Base-by-base conservation (phyloP, 2,888 invertebrate species). In the Xanthorhoe designata region DNA sequence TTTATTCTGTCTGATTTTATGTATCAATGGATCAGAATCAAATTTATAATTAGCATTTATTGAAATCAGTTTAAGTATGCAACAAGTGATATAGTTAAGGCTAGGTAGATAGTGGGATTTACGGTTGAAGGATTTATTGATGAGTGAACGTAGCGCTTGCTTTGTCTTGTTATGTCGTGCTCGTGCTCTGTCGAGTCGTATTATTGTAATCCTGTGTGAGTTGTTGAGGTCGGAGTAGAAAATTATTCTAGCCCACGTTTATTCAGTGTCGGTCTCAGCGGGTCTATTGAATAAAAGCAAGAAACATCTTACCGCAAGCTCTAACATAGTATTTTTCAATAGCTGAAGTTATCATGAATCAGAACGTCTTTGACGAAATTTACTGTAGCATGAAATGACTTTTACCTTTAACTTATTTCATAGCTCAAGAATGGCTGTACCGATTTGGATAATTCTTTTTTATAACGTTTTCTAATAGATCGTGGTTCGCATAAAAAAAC, bases 41-140 rank as follows among this genome's bases (percentile, higher is more conserved):
- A 64, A 67, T 58, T 50, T 45, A 61, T 70, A 64, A 64, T 68
- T 64, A 60, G 18, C 61, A 59, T 66, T 61, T 61, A 64, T 64
- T 64, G 29, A 63, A 67, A 64, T 56, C 50, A 47, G 56, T 49
- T 54, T 5, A 38, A 54, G 50, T 59, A 29, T 49, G 47, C 52
- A 66, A 65, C 65, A 61, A 50, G 50, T 55, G 8, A 42, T 50
- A n/a, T 38, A 13, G 13, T n/a, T 19, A 18, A 42, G 42, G 17
- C 50, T 42, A 42, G 13, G 38, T 42, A 17, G 47, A 17, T 17
- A 47, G 13, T 47, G 15, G 47, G 15, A 17, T 47, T 45, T 45
- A n/a, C 15, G n/a, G 10, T 45, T 45, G 45, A 45, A 15, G 15
- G 45, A 45, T 45, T 47, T 47, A 47, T 47, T 47, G 47, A 47